Percentiles rank a stretch among this genome's conserved stretches.
Evolutionary conservation across 2,888 invertebrate genomes (phyloP).

Genomic region (Bursaphelenchus okinawaensis): DNA sequence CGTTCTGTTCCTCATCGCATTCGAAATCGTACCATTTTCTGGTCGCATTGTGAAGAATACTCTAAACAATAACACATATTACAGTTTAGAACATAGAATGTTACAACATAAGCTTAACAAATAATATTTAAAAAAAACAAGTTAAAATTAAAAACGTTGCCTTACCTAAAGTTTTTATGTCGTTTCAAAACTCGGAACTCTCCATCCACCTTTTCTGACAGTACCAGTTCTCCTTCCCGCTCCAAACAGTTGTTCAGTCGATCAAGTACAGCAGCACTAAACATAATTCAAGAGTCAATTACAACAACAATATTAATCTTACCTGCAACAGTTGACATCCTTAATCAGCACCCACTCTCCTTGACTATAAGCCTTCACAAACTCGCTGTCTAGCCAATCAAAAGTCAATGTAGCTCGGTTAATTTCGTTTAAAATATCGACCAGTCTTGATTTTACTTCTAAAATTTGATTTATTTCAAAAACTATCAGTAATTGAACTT

Average conservation of each 20-base stretch:
- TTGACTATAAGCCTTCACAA: constrained; percentile 59
- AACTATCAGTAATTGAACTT: neutral
- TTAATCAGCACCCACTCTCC: constrained; percentile 63
- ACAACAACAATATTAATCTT: neutral
- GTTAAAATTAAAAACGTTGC: neutral
- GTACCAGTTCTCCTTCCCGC: constrained; percentile 77
- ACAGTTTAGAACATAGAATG: no score
- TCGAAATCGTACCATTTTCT: constrained; percentile 86
- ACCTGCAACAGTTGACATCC: constrained; percentile 58
- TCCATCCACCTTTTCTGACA: constrained; percentile 82
- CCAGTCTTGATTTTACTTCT: no score
- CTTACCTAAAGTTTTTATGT: constrained; percentile 73
- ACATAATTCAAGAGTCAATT: constrained; percentile 18
- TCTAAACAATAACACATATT: constrained; percentile 60
- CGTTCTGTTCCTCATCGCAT: constrained; percentile 95
- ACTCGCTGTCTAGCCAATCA: constrained; percentile 62
- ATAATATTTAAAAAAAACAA: no score
- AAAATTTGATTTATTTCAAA: no score
- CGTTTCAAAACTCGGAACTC: constrained; percentile 70
- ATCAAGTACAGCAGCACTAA: constrained; percentile 85
- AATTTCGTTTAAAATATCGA: neutral
- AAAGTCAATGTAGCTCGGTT: constrained; percentile 56
- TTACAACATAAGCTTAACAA: no score
- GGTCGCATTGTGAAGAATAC: constrained; percentile 92
- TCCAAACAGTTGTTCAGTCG: constrained; percentile 90